These are phyloP conservation scores for Phalacrocorax aristotelis DNA, from an alignment of 2,113 vertebrate genomes.

Conservation along the genomic window DNA sequence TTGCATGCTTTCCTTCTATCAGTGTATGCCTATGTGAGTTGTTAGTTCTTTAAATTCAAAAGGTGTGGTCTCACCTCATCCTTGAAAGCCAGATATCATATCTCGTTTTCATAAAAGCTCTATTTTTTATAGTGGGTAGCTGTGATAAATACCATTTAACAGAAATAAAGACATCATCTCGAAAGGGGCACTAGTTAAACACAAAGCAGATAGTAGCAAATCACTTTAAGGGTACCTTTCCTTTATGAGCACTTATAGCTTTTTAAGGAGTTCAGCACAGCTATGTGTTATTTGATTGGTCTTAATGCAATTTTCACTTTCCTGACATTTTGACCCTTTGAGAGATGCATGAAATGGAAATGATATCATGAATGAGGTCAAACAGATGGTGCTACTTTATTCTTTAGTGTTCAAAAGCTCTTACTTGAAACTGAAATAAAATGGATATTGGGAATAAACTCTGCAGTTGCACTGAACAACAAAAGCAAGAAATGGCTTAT, in stretches of 20 bases:
- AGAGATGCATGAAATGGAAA: background rate
- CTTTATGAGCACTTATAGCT: background rate
- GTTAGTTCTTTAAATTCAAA: background rate
- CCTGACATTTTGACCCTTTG: background rate
- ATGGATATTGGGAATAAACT: background rate
- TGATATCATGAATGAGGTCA: background rate
- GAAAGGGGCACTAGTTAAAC: background rate
- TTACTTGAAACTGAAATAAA: background rate
- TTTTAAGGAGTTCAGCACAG: background rate
- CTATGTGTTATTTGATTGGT: background rate
- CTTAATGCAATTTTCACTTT: background rate
- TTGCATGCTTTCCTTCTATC: background rate
- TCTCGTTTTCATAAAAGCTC: background rate
- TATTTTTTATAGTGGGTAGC: background rate
- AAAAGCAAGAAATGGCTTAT: background rate
- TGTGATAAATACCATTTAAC: background rate
- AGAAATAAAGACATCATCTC: background rate
- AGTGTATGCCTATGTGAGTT: background rate
- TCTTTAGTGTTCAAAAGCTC: background rate
- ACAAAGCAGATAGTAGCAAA: background rate
- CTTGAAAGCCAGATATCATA: background rate
- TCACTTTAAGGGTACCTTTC: background rate
- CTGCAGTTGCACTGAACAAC: background rate
- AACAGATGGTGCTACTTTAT: background rate
- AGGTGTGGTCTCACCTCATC: background rate